Conservation (phyloP, 92 coral and sea anemone genomes). For the Diadumene lineata region DNA sequence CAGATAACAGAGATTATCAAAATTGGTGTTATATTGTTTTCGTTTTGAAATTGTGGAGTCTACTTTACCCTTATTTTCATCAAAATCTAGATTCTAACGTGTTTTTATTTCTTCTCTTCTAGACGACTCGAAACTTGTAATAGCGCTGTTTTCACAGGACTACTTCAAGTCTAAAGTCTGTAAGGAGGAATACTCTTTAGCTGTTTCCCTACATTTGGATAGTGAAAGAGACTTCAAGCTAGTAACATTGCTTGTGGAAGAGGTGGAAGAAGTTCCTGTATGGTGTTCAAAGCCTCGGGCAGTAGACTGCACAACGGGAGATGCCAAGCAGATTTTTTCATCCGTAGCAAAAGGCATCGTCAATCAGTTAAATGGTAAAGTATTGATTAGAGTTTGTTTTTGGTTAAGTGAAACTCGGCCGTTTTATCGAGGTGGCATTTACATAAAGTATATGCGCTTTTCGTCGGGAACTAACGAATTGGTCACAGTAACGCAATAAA, state of each 20-base stretch:
- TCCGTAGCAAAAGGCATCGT: conserved; percentile 24
- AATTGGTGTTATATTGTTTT: too few relatives aligned
- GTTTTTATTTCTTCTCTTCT: not conserved
- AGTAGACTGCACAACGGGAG: conserved; percentile 55
- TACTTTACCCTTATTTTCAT: too few relatives aligned
- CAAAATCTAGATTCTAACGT: too few relatives aligned
- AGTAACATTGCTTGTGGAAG: conserved; percentile 69
- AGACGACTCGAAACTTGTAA: conserved; percentile 69
- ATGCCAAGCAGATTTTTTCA: conserved; percentile 34
- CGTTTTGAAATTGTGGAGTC: too few relatives aligned
- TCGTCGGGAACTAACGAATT: too few relatives aligned
- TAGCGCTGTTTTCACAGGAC: conserved; percentile 80
- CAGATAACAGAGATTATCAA: too few relatives aligned
- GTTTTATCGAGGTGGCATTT: too few relatives aligned
- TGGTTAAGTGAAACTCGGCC: not conserved
- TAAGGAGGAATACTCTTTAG: conserved; percentile 82
- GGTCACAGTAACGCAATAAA: too few relatives aligned
- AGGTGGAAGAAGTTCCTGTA: conserved; percentile 58
- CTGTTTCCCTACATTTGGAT: conserved; percentile 71
- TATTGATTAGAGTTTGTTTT: not conserved
- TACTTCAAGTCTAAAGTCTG: conserved; percentile 91
- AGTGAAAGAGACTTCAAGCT: conserved; percentile 51
- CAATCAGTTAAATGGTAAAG: not conserved
- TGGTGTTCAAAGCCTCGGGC: conserved; percentile 83
- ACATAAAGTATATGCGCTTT: too few relatives aligned